Conservation (phyloP, 2,888 invertebrate species). For the Brenthis hecate region DNA sequence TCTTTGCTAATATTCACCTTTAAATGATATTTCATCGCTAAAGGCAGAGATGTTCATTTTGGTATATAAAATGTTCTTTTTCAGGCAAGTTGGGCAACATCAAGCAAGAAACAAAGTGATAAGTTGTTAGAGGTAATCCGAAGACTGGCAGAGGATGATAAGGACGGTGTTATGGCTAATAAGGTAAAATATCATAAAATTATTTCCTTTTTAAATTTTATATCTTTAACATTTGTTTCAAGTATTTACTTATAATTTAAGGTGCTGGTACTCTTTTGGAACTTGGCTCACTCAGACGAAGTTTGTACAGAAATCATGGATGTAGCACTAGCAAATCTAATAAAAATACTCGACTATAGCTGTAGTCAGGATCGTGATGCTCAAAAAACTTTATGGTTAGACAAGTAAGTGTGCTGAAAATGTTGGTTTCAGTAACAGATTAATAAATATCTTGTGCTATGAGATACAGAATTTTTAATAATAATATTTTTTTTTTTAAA, state of each 20-base stretch:
- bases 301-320: constrained; percentile 98
- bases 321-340: constrained; percentile 96
- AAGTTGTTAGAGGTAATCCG: constrained; percentile 96
- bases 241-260: constrained; percentile 49
- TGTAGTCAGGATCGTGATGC: constrained; percentile 98
- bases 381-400: constrained; percentile 97
- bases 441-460: background rate
- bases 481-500: too few relatives aligned
- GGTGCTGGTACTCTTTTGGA: constrained; percentile 97
- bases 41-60: background rate
- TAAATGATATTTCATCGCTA: too few relatives aligned
- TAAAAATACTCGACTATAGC: constrained; percentile 98
- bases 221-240: background rate
- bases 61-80: background rate
- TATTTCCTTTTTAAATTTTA: background rate
- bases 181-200: constrained; percentile 83
- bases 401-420: constrained; percentile 81
- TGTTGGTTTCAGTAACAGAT: background rate
- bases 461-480: too few relatives aligned
- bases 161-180: constrained; percentile 99
- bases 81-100: constrained; percentile 96
- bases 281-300: constrained; percentile 97
- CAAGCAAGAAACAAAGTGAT: constrained; percentile 97
- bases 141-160: constrained; percentile 97
- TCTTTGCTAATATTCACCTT: background rate